Evolutionary conservation across 2,888 invertebrate genomes (phyloP), one percentile per base, ranked within the genome.

Genomic region (Cephus spinipes): DNA sequence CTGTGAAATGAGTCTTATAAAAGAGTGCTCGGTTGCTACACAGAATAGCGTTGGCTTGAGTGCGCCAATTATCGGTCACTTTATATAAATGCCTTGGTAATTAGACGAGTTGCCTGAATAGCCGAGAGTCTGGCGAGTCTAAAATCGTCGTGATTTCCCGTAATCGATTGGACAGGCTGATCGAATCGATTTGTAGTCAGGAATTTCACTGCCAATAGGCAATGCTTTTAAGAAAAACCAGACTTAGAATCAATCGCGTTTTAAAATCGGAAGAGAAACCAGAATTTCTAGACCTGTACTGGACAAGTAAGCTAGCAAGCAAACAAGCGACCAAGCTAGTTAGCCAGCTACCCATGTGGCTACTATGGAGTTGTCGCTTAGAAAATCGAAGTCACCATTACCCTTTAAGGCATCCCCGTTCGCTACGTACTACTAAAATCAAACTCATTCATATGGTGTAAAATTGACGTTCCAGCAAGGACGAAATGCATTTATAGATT

Each of bases 211-310:
- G 79, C 82, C 78, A 81, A 84, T 81, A 79, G 81, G 81, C 80
- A 83, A 83, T 81, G 83, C 82, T 79, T 73, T 77, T 78, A 75
- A 23, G 78, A 81, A 79, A 75, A 73, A 79, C 75, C 74, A 68
- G 73, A 80, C 80, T 79, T 74, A 73, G 71, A 30, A 76, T 23
- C 55, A 33, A 33, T 68, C 35, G 69, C 32, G 55, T 55, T 73
- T 73, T 77, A 34, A 79, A 82, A 82, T 82, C 79, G 81, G 82
- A 84, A 85, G 85, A 83, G 79, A 83, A 85, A 85, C 84, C 82
- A 77, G 80, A 81, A 80, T 83, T 78, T 75, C 33, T 69, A 75
- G 69, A 33, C 3, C 12, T 15, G 71, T 12, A 55, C 9, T 23
- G 55, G 55, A 9, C 55, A 55, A 55, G 55, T 55, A 55, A 55